Conservation (phyloP, 2,113 vertebrate species). For the Fukomys damarensis region DNA sequence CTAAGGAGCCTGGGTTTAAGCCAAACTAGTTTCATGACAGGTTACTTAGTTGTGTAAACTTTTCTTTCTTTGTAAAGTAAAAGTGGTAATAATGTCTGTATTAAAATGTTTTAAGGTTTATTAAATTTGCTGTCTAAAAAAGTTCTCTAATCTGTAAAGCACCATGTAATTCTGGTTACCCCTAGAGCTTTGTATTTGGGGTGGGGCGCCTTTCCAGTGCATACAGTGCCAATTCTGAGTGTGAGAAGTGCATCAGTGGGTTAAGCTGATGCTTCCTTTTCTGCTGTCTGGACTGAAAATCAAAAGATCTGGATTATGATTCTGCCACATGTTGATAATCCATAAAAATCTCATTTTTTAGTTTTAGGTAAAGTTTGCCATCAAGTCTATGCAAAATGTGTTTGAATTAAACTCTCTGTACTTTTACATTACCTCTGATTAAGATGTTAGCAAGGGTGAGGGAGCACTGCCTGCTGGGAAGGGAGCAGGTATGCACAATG, state of each 20-base stretch:
- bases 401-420: not conserved
- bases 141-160: not conserved
- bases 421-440: not conserved
- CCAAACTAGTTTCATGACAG: not conserved
- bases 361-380: not conserved
- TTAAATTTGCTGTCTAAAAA: not conserved
- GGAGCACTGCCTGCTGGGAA: not conserved
- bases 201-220: not conserved
- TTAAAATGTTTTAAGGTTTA: not conserved
- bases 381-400: not conserved
- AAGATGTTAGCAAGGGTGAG: not conserved
- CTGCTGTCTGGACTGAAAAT: not conserved
- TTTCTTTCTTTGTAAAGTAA: not conserved
- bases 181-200: not conserved
- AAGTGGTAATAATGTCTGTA: not conserved
- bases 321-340: not conserved
- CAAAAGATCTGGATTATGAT: no score
- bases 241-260: not conserved
- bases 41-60: not conserved
- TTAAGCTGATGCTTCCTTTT: not conserved
- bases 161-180: not conserved
- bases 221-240: not conserved
- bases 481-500: not conserved
- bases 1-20: not conserved
- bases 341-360: not conserved